Evolutionary conservation across 2,888 invertebrate genomes (phyloP).

Genomic region (Teleiodes luculella): DNA sequence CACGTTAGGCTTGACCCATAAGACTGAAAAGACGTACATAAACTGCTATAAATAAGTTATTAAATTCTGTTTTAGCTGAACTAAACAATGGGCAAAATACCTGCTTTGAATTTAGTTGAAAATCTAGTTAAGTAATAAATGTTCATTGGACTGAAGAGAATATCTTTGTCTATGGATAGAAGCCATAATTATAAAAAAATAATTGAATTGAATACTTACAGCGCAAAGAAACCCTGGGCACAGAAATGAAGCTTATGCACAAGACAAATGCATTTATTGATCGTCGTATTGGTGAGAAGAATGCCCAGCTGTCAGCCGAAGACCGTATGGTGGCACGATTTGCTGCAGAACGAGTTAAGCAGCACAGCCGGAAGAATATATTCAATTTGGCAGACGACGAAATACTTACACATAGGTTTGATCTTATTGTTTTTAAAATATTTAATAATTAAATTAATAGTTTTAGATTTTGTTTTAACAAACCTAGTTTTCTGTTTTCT

Average conservation of each 20-base stretch:
- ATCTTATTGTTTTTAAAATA: background rate
- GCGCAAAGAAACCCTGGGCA: slow-evolving; percentile 91
- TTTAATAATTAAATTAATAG: background rate
- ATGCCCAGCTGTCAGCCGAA: slow-evolving; percentile 82
- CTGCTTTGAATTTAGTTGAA: too few species aligned
- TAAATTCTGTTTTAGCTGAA: too few species aligned
- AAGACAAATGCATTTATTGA: slow-evolving; percentile 93
- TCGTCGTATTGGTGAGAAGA: slow-evolving; percentile 91
- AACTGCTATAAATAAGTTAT: too few species aligned
- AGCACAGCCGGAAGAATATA: slow-evolving; percentile 82
- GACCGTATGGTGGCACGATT: slow-evolving; percentile 91
- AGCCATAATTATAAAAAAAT: too few species aligned
- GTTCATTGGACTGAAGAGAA: too few species aligned
- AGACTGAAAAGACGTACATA: too few species aligned
- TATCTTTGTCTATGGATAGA: too few species aligned
- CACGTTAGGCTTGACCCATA: too few species aligned
- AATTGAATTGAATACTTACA: slow-evolving; percentile 38
- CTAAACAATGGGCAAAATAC: too few species aligned
- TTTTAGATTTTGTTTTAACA: too few species aligned
- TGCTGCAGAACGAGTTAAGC: slow-evolving; percentile 85
- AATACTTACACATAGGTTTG: slow-evolving; percentile 87
- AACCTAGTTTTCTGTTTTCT: too few species aligned
- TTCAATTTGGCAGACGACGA: slow-evolving; percentile 94
- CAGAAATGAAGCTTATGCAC: slow-evolving; percentile 88
- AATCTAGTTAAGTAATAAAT: too few species aligned